Conservation (phyloP, 2,113 vertebrate genomes). For the Pelecanoides urinatrix region DNA sequence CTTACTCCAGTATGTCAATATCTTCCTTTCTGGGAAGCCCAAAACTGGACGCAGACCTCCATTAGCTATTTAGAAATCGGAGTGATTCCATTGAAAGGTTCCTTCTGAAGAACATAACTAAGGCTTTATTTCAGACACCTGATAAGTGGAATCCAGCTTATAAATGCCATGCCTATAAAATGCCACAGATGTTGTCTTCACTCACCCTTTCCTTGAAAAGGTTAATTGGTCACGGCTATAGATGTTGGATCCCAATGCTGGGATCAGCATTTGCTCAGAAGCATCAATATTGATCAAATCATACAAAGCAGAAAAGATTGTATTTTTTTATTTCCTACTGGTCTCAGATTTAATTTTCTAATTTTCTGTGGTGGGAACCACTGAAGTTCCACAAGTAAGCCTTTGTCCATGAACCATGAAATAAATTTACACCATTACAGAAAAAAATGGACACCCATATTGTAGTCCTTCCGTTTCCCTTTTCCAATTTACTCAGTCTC, state of each 20-base stretch:
- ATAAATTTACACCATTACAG: background rate
- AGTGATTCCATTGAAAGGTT: background rate
- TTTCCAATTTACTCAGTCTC: background rate
- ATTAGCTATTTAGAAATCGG: background rate
- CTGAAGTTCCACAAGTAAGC: background rate
- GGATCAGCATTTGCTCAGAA: background rate
- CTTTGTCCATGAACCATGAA: background rate
- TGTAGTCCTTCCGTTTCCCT: background rate
- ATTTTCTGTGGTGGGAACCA: background rate
- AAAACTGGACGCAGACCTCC: background rate
- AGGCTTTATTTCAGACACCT: background rate
- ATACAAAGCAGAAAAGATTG: background rate
- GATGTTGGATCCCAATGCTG: background rate
- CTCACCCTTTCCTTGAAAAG: background rate
- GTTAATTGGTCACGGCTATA: background rate
- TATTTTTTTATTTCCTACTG: background rate
- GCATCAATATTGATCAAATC: background rate
- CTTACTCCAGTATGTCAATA: background rate
- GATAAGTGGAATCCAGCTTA: background rate
- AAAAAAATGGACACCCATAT: background rate
- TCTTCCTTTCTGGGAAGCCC: background rate
- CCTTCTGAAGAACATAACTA: background rate
- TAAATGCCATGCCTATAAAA: background rate
- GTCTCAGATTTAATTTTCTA: background rate
- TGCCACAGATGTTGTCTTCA: background rate